Evolutionary conservation across 2,113 vertebrate species (phyloP), one percentile per base, ranked within the genome.

Genomic region (Pelodiscus sinensis): DNA sequence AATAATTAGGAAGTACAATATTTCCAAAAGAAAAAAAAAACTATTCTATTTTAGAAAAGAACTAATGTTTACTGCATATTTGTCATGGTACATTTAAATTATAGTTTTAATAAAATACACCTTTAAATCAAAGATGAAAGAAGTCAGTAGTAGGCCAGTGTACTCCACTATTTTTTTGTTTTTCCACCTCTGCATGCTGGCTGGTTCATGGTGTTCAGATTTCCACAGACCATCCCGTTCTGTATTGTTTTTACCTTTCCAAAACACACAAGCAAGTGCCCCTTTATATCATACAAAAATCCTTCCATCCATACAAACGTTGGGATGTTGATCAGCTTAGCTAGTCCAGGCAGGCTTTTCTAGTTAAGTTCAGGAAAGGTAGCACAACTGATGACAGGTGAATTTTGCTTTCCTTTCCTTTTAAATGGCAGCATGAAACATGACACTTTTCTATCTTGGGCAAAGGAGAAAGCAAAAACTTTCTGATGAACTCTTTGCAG

Each of bases 91-190:
- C 94, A 98, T 96, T 98, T 98, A 98, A 98, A 98, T 98, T 98
- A 98, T 97, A 97, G 94, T 96, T 98, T 98, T 98, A 98, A 98
- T 98, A 98, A 98, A 98, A 98, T 98, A 98, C 97, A 98, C 98
- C 97, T 98, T 98, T 98, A 98, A 97, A 96, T 97, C 97, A 97
- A 98, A 98, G 97, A 94, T 98, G 97, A 97, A 98, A 97, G 97
- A 97, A 98, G 97, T 98, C 98, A 98, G 98, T 98, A 98, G 98
- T 98, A 98, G 98, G 97, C 97, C 97, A 98, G 97, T 98, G 96
- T 97, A 96, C 96, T 97, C 97, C 97, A 96, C 90, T 94, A 88
- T 95, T 96, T 94, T 96, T 68, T 3, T n/a, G 18, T n/a, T 86
- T 94, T 91, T 92, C 79, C 88, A 87, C 87, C 92, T 97, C 95